Percentiles rank a stretch among this genome's conserved stretches.
Evolutionary conservation across 2,888 invertebrate species (phyloP).

Genomic region (Tholera decimalis): DNA sequence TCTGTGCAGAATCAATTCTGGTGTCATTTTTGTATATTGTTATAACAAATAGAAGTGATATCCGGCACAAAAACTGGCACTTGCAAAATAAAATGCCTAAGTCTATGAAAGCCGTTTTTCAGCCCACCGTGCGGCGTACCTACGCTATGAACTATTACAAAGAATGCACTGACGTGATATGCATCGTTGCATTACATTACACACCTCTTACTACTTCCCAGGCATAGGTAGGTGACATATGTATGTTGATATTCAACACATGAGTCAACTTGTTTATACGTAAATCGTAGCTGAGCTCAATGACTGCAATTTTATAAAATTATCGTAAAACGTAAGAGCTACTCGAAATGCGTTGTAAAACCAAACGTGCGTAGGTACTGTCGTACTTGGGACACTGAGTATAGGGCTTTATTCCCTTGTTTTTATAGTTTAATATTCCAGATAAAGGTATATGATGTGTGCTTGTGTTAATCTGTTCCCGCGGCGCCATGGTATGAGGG

Average conservation of each 20-base stretch:
- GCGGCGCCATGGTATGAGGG: slow-evolving; percentile 72
- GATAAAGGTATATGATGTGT: slow-evolving; percentile 9
- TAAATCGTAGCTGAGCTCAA: slow-evolving; percentile 72
- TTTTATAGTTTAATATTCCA: slow-evolving; percentile 34
- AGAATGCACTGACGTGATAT: slow-evolving; percentile 72
- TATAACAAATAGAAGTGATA: no score
- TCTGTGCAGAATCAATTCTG: no score
- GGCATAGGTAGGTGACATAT: slow-evolving; percentile 52
- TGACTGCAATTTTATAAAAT: slow-evolving; percentile 81
- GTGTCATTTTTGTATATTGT: no score
- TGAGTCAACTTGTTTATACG: slow-evolving; percentile 80
- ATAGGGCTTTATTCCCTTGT: slow-evolving; percentile 21
- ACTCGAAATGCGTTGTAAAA: slow-evolving; percentile 71
- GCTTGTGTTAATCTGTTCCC: slow-evolving; percentile 25
- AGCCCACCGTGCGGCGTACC: no score
- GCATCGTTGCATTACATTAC: slow-evolving; percentile 72
- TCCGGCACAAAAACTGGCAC: no score
- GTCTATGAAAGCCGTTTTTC: no score
- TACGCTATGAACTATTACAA: slow-evolving; percentile 41
- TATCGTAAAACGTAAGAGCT: slow-evolving; percentile 79
- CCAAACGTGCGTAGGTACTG: slow-evolving; percentile 36
- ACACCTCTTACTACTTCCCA: slow-evolving; percentile 57
- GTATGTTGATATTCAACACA: slow-evolving; percentile 48
- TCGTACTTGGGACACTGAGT: slow-evolving; percentile 19
- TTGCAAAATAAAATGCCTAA: no score